phyloP scores from a whole-genome alignment of 2,113 vertebrate genomes.

The Bos javanicus region DNA sequence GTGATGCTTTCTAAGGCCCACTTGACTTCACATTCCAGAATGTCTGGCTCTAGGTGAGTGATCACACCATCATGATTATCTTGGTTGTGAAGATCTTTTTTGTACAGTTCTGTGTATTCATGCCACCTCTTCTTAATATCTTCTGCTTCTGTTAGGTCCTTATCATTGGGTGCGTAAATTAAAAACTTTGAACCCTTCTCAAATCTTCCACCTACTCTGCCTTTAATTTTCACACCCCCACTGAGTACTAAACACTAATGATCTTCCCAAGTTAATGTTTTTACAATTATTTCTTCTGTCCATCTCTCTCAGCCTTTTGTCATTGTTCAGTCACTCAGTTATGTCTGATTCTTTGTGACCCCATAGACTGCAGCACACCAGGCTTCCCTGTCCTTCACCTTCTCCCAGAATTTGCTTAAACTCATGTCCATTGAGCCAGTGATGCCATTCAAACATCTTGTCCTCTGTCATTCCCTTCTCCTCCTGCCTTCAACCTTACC shows the following conservation, averaged over 20 bases:
- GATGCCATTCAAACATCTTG: neutral
- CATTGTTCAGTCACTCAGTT: neutral
- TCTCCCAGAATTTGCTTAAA: neutral
- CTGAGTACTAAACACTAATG: neutral
- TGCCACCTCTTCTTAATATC: no score
- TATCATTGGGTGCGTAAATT: no score
- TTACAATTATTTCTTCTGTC: neutral
- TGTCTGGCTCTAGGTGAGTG: no score
- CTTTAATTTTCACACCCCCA: neutral
- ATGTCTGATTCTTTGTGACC: neutral
- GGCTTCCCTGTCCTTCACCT: neutral
- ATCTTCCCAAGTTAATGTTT: neutral
- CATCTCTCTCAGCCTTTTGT: neutral
- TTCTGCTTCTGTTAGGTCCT: no score
- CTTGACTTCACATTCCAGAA: no score
- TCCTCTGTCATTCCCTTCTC: neutral
- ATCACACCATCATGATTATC: no score
- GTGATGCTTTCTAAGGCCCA: no score
- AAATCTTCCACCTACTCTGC: neutral
- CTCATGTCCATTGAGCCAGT: neutral
- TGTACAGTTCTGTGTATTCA: no score
- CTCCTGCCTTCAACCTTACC: neutral
- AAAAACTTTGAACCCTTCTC: neutral
- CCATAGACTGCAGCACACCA: neutral
- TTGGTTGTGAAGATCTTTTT: no score